Percentiles rank a stretch among this genome's conserved stretches.
Evolutionary conservation across 1,140 invertebrate genomes (phyloP).

Genomic region (Pogonomyrmex barbatus): DNA sequence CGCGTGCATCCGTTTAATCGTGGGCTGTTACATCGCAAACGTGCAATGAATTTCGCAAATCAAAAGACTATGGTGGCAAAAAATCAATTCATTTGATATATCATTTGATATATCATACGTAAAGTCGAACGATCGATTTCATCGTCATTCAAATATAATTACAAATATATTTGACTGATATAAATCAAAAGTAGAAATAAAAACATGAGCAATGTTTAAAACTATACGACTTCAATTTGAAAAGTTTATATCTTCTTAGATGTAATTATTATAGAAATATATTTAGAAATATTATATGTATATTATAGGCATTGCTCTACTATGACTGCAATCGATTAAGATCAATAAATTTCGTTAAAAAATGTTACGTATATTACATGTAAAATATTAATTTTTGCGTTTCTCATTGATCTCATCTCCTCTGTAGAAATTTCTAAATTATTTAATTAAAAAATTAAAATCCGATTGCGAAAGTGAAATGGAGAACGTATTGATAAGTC

Average conservation of each 20-base stretch:
- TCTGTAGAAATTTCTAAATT: no score
- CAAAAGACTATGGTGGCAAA: not conserved
- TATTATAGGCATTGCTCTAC: no score
- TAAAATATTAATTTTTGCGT: no score
- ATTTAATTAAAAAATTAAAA: no score
- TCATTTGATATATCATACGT: not conserved
- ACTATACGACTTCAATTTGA: not conserved
- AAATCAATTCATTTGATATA: not conserved
- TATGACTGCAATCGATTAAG: not conserved
- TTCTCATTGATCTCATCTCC: no score
- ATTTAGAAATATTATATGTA: no score
- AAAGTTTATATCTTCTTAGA: not conserved
- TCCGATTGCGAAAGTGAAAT: no score
- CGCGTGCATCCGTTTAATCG: constrained; percentile 21
- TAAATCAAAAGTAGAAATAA: not conserved
- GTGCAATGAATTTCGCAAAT: not conserved
- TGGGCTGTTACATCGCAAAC: not conserved
- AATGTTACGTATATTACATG: no score
- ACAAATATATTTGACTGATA: not conserved
- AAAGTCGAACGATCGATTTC: not conserved
- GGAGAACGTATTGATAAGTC: no score
- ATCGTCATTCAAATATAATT: not conserved
- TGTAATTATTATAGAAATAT: not conserved
- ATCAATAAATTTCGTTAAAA: no score
- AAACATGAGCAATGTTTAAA: not conserved